Conservation (phyloP, 2,113 vertebrate species). For the Gracilinanus agilis region DNA sequence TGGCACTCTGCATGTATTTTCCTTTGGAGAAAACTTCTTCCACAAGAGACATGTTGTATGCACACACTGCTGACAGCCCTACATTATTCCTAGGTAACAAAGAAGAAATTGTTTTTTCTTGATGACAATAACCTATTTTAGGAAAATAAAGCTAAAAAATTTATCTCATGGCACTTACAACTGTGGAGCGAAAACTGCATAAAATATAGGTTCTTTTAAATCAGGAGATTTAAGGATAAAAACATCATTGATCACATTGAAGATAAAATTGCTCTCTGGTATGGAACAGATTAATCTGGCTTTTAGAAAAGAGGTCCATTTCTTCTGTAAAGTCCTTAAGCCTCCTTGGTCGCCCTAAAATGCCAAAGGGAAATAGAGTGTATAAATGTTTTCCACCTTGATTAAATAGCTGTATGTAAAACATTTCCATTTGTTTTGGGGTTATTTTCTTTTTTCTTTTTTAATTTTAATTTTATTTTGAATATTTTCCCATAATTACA, state of each 20-base stretch:
- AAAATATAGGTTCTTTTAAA: constrained; percentile 92
- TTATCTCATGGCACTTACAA: constrained; percentile 87
- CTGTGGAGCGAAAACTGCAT: constrained; percentile 95
- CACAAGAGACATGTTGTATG: constrained; percentile 90
- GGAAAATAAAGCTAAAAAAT: not conserved
- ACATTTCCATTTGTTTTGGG: not conserved
- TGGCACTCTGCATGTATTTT: constrained; percentile 98
- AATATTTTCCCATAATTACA: no score
- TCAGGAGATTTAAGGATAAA: constrained; percentile 90
- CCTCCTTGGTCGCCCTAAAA: constrained; percentile 94
- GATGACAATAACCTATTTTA: not conserved
- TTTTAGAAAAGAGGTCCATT: constrained; percentile 99
- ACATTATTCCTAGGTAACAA: constrained; percentile 90
- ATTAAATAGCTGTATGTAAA: no score
- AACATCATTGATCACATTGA: constrained; percentile 95
- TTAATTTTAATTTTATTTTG: no score
- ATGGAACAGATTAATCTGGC: constrained; percentile 95
- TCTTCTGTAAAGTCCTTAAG: constrained; percentile 95
- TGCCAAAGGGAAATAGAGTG: not conserved
- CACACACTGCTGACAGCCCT: constrained; percentile 95
- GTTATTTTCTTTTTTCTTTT: no score
- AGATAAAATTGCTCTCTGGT: constrained; percentile 95
- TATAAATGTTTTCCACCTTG: not conserved
- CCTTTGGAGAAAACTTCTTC: constrained; percentile 95
- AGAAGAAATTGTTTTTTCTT: not conserved